Evolutionary conservation across 2,888 invertebrate genomes (phyloP), one percentile per base, ranked within the genome.

Genomic region (Aplocera efformata): DNA sequence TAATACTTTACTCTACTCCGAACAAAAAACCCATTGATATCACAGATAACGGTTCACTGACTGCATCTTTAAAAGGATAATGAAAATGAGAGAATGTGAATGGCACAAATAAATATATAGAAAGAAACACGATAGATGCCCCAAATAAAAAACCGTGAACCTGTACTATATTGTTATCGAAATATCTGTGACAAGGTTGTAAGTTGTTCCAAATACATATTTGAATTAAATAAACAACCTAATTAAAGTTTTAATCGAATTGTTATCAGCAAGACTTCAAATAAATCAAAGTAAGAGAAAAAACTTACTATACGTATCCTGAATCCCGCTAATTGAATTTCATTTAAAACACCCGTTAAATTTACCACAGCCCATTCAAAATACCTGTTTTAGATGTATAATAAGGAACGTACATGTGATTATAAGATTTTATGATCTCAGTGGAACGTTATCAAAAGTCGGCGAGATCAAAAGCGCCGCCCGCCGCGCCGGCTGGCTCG

Each of bases 341-440:
- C 32, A 34, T 42, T 47, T 47, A 36, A 45, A 47, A 42, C 33
- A 42, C 35, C 42, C 37, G 47, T 44, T 47, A 27, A 44, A 38
- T 47, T 10, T 33, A 39, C 42, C 41, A 34, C 41, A 29, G 30
- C 23, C 41, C 41, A 43, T 52, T 48, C 47, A 40, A 40, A 52
- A 56, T 58, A 58, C 59, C 56, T 53, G 58, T 63, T 60, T 53
- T 51, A 47, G 51, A 60, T 52, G 50, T 56, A 53, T 52, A 50
- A 52, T 58, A 59, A 56, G 44, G 55, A 56, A 53, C 54, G 52
- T 57, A 57, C 56, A 53, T 52, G 58, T 58, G 64, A 63, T 59
- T 62, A 64, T 57, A 65, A 61, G 60, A 63, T 66, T 70, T 67
- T 70, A 67, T 66, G 67, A 59, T 69, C 65, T 64, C 60, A 60